Base-by-base conservation (phyloP, 2,888 invertebrate species). In the Diplolepis rosae region DNA sequence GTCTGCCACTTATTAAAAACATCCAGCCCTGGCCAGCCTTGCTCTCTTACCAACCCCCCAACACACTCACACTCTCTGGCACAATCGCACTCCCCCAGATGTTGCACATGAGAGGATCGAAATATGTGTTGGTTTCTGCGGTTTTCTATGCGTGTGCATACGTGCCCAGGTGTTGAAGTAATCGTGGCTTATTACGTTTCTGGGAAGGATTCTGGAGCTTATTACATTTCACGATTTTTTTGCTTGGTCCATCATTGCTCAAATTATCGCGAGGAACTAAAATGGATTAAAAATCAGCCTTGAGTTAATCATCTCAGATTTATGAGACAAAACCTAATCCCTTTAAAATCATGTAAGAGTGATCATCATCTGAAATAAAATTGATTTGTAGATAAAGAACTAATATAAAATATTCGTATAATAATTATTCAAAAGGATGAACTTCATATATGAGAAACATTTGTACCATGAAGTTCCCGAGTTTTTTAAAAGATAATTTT, bases 1-100 rank as follows among this genome's bases (percentile, higher is more conserved):
- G 80, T 84, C 84, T 80, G 81, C 81, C 84, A 85, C 87, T 87
- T 87, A 87, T 87, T 87, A 87, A 87, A 87, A 87, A 86, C 84
- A 84, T 85, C 84, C 81, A 83, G 84, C 81, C 80, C 75, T 75
- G 79, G 72, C 75, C 73, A 69, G 73, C n/a, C 61, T 42, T 35
- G 71, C 74, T 72, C 74, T 70, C 71, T 70, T 68, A 68, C 70
- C 65, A 71, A 70, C 71, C 54, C 69, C 56, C 73, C 66, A 42
- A 71, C 72, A 68, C 48, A 45, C 18, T 68, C 66, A 72, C 70
- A 72, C 76, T 74, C 69, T 69, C 73, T 70, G 69, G 73, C 72
- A 74, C 75, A 73, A 71, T 71, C 75, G 69, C 69, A 70, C 69
- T 72, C 72, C 68, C 69, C 69, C 69, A 74, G 69, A 70, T 70